A percentile compares a stretch with the other conserved stretches of the same genome.
Conservation (phyloP, 2,888 invertebrate species). For the Petrolisthes manimaculis region DNA sequence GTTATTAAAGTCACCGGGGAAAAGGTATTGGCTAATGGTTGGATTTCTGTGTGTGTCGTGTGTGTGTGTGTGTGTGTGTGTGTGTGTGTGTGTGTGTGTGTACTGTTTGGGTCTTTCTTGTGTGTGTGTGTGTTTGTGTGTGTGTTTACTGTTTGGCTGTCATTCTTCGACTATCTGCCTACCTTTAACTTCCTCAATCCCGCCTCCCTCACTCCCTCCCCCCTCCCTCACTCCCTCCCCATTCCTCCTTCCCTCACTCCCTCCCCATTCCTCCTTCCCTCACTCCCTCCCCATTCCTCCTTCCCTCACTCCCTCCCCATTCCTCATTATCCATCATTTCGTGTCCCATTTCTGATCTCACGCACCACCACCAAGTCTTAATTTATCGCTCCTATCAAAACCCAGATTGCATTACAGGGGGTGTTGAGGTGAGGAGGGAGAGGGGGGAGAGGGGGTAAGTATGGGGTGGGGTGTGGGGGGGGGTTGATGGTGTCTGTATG, state of each 20-base stretch:
- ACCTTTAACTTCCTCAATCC: too few species aligned
- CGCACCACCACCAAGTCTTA: slow-evolving; percentile 4
- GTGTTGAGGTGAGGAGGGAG: not conserved
- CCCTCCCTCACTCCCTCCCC: not conserved
- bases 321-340: not conserved
- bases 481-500: too few species aligned
- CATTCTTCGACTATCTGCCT: too few species aligned
- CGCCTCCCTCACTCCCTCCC: too few species aligned
- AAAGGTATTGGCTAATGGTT: not conserved
- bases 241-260: not conserved
- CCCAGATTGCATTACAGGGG: slow-evolving; percentile 48
- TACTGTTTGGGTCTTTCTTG: too few species aligned
- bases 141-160: too few species aligned
- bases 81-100: too few species aligned
- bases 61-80: too few species aligned
- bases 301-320: not conserved
- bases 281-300: not conserved
- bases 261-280: not conserved
- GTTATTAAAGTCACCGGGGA: too few species aligned
- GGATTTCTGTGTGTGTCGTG: not conserved
- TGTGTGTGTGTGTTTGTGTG: too few species aligned
- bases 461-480: too few species aligned
- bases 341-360: not conserved
- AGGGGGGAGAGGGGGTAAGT: not conserved
- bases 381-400: slow-evolving; percentile 51